Base-by-base conservation (phyloP, 2,888 invertebrate species). In the Andrena camellia region DNA sequence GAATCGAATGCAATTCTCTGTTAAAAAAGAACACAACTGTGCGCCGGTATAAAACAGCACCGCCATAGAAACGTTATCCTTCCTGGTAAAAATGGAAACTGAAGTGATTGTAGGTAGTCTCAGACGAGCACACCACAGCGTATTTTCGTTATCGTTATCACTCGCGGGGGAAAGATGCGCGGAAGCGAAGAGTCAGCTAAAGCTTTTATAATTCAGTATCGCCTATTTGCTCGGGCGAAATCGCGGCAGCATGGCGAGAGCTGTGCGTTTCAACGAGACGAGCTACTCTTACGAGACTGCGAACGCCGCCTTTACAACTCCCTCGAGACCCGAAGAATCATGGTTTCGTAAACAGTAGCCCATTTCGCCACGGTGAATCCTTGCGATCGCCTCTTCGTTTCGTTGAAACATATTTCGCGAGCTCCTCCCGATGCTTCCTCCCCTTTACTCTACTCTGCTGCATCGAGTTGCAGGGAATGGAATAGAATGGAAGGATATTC, bases 261-360 rank as follows among this genome's bases (percentile, higher is more conserved):
- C 68, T 48, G 35, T 59, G 57, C 68, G 66, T 76, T 76, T 64
- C 71, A 63, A 52, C 69, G 75, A 57, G 71, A 67, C 66, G 57
- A 81, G 59, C 67, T 2, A 17, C 71, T 57, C 63, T 81, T 81
- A 75, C 71, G 69, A 75, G 54, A 33, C 60, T 54, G 70, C 67
- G 66, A 81, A 81, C 13, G 23, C 81, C 48, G 52, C 70, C 60
- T 81, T 81, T 82, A 82, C 82, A 83, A 83, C 72, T 63, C 83
- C 48, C 83, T 31, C 63, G 82, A 48, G 82, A 48, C 48, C 33
- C 60, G 72, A 78, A 78, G 83, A 82, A 73, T 73, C 77, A 77
- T 83, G 83, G 83, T 78, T 83, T 83, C 71, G 83, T 83, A 83
- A 83, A 82, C 77, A 77, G 83, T 26, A 72, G 64, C 83, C 70